Conservation (phyloP, 2,113 vertebrate species). For the Caloenas nicobarica region DNA sequence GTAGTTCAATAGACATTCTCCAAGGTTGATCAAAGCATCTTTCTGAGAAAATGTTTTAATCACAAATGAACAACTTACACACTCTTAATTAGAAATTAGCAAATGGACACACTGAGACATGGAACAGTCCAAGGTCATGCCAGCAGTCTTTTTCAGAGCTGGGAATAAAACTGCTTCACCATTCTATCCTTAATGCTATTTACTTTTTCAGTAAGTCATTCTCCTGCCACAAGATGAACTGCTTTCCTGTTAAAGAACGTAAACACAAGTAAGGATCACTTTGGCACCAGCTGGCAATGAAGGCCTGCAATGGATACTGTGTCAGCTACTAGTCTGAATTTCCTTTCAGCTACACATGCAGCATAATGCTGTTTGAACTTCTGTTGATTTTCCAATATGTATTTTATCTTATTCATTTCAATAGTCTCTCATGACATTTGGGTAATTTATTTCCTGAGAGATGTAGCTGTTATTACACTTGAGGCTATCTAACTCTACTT, state of each 20-base stretch:
- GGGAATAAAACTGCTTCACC: not conserved
- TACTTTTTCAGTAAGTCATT: not conserved
- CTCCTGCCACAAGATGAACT: not conserved
- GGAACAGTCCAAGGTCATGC: not conserved
- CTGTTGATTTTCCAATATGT: constrained; percentile 49
- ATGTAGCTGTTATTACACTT: constrained; percentile 35
- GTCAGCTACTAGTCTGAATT: constrained; percentile 18
- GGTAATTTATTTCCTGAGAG: constrained; percentile 48
- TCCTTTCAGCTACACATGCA: not conserved
- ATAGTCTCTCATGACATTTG: constrained; percentile 26
- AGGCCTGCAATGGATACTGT: not conserved
- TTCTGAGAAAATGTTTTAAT: not conserved
- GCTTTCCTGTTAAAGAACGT: not conserved
- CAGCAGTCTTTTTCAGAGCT: not conserved
- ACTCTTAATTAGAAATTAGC: not conserved
- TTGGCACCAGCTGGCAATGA: not conserved
- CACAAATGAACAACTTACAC: not conserved
- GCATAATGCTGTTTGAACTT: not conserved
- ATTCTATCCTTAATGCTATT: not conserved
- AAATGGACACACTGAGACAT: not conserved
- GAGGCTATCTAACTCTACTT: constrained; percentile 15
- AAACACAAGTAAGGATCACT: not conserved
- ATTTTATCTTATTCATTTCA: constrained; percentile 44
- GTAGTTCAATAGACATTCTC: not conserved
- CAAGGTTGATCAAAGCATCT: not conserved